Evolutionary conservation across 2,888 invertebrate genomes (phyloP).

Genomic region (Amiota minor): DNA sequence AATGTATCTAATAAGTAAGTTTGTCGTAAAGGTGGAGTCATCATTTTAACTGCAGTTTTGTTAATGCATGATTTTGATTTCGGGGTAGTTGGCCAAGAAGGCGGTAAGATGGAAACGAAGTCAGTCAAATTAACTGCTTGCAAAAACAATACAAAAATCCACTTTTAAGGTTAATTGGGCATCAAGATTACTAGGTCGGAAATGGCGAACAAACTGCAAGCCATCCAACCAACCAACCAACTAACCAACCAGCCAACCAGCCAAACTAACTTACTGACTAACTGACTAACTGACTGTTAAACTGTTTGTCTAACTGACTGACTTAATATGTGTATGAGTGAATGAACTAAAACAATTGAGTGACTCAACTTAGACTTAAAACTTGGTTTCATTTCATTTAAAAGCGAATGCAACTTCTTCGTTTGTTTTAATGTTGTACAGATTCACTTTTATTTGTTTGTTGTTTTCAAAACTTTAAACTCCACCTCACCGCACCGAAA

Average conservation of each 20-base stretch:
- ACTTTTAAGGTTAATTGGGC: constrained; percentile 74
- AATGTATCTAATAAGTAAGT: background rate
- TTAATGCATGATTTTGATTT: constrained; percentile 3
- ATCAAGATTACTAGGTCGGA: constrained; percentile 74
- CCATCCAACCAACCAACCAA: no score
- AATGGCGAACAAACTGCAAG: constrained; percentile 58
- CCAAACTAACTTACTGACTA: no score
- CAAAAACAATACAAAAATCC: constrained; percentile 64
- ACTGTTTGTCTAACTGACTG: background rate
- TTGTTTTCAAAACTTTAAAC: no score
- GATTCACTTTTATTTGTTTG: constrained; percentile 62
- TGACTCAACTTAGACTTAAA: constrained; percentile 44
- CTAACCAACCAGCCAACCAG: no score
- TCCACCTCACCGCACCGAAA: no score
- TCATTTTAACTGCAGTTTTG: constrained; percentile 7
- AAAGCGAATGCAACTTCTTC: constrained; percentile 50
- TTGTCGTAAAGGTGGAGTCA: background rate
- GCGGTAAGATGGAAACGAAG: constrained; percentile 23
- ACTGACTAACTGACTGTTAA: no score
- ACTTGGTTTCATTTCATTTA: constrained; percentile 64
- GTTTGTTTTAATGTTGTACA: constrained; percentile 54
- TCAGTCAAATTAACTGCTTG: constrained; percentile 14
- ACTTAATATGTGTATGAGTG: background rate
- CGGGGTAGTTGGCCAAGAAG: constrained; percentile 38
- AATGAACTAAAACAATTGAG: background rate